Conservation (phyloP, 2,888 invertebrate genomes). For the Eristalinus aeneus region DNA sequence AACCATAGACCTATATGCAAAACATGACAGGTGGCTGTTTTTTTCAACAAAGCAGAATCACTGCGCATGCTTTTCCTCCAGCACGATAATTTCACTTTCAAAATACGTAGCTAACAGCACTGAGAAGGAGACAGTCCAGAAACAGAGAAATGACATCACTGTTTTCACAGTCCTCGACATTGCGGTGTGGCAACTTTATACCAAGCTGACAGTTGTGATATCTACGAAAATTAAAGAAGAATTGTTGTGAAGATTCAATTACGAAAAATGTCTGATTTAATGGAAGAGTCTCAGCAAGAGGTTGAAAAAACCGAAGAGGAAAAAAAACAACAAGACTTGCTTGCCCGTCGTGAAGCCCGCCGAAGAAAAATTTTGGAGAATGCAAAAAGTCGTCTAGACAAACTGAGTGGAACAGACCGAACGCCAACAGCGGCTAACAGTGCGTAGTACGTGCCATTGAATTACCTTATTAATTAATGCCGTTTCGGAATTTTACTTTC, state of each 20-base stretch:
- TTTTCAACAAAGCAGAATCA: too few species aligned
- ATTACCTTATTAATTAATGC: background rate
- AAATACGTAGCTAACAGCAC: background rate
- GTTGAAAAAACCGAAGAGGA: constrained; percentile 31
- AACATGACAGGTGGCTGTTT: too few species aligned
- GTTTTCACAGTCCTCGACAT: background rate
- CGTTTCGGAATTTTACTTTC: background rate
- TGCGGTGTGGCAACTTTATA: constrained; percentile 9
- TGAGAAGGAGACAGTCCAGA: background rate
- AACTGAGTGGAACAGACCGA: constrained; percentile 30
- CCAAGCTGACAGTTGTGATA: constrained; percentile 12
- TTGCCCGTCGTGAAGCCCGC: constrained; percentile 48
- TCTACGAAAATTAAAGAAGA: constrained; percentile 20
- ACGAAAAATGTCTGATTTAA: constrained; percentile 41
- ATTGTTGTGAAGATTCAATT: background rate
- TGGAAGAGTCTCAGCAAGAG: constrained; percentile 35
- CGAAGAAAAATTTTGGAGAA: constrained; percentile 53
- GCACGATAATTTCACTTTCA: background rate
- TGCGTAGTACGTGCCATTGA: constrained; percentile 11
- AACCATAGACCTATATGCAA: too few species aligned
- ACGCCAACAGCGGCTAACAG: constrained; percentile 36
- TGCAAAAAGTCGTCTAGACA: constrained; percentile 54
- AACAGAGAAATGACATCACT: constrained; percentile 33
- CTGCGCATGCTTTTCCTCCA: background rate
- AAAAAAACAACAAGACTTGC: constrained; percentile 47